Evolutionary conservation across 2,797 vertebrate species (phyloP), one percentile per base, ranked within the genome.

Genomic region (Melanotaenia maccullochi): DNA sequence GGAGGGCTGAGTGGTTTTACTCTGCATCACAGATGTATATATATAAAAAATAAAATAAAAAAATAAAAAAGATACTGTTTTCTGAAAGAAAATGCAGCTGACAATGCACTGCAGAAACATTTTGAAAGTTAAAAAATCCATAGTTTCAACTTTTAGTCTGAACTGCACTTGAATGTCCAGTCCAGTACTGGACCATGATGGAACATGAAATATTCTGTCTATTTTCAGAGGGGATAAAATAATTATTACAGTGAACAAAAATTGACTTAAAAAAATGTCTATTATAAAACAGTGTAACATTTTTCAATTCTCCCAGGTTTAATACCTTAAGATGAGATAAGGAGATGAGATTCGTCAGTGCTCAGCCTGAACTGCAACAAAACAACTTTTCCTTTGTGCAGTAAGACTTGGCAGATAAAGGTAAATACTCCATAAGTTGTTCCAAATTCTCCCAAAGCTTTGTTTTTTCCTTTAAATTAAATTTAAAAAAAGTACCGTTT

Each of bases 1-100:
- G 78, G 80, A 81, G 73, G 71, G 78, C 74, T 83, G 69, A 77
- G 59, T 57, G 57, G 52, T 68, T 69, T 51, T 40, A 59, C 47
- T 78, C 71, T 71, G 71, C 63, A 87, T 81, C 71, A 71, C 81
- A 73, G 61, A 79, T 71, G 76, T 81, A 74, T 79, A 42, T 72
- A 47, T 30, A 30, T 30, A 30, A 4, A 30, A 30, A 30, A 30
- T 25, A 25, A 72, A 73, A 9, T 7, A 6, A 18, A 13, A 40
- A 71, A 83, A n/a, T n/a, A 73, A 77, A 65, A 32, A 76, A 75
- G 1, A 12, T 59, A 67, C 72, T 77, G 56, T 81, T 79, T 72
- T 20, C 2, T 8, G 32, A 33, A 33, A 33, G 66, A 79, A 73
- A 68, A 57, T 77, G 54, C 32, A 72, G 60, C 13, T 5, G 64